Evolutionary conservation across 2,113 vertebrate genomes (phyloP).

Genomic region (Vanacampus margaritifer): DNA sequence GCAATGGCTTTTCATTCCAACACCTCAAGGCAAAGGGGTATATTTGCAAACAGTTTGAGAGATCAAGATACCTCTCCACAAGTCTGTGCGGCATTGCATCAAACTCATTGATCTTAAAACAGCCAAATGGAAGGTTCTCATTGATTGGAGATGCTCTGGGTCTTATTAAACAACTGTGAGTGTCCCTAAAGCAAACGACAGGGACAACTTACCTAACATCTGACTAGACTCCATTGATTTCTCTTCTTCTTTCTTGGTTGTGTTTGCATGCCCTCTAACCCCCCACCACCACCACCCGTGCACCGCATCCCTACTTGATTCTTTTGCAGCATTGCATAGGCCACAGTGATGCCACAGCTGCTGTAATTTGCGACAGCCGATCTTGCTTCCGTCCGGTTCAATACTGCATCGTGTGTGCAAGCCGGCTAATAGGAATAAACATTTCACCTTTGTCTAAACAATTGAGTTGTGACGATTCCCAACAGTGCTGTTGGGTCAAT

Average conservation of each 20-base stretch:
- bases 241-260: constrained; percentile 35
- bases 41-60: constrained; percentile 11
- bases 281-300: background rate
- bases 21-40: constrained; percentile 11
- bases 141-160: constrained; percentile 70
- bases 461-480: constrained; percentile 66
- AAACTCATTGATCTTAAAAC: constrained; percentile 70
- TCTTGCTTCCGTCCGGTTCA: constrained; percentile 54
- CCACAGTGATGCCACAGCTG: constrained; percentile 31
- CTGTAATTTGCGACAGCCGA: constrained; percentile 69
- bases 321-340: constrained; percentile 17
- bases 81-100: constrained; percentile 57
- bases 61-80: constrained; percentile 51
- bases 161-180: constrained; percentile 75
- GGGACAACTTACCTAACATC: constrained; percentile 67
- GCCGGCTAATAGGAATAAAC: constrained; percentile 73
- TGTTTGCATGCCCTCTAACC: constrained; percentile 60
- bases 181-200: constrained; percentile 64
- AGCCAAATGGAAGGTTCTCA: constrained; percentile 62
- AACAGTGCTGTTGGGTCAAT: constrained; percentile 51
- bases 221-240: constrained; percentile 72
- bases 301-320: constrained; percentile 23
- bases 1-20: background rate
- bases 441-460: constrained; percentile 74
- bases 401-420: constrained; percentile 61